Conservation (phyloP, 2,797 vertebrate genomes). For the Cichlasoma orientale region DNA sequence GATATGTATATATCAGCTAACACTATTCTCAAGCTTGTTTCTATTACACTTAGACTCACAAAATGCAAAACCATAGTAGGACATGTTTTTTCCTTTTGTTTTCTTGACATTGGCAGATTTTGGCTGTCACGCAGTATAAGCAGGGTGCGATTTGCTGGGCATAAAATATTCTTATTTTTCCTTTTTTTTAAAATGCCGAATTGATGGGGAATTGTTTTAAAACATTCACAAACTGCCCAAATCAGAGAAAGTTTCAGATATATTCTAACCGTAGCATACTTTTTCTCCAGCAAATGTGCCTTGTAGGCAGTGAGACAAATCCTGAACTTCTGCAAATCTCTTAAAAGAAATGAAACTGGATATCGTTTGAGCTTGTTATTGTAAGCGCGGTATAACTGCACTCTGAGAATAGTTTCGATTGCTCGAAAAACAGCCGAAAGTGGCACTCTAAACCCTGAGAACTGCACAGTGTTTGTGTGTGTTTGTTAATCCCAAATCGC, state of each 20-base stretch:
- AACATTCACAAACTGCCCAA: background rate
- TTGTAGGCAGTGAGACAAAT: background rate
- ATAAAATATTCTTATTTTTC: background rate
- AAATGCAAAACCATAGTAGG: conserved; percentile 12
- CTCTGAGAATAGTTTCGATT: background rate
- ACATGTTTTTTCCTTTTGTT: conserved; percentile 2
- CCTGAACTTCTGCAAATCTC: background rate
- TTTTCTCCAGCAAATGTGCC: background rate
- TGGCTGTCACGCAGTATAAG: conserved; percentile 26
- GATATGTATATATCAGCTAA: conserved; percentile 41
- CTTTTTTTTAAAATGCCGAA: fast-evolving
- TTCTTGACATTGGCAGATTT: conserved; percentile 26
- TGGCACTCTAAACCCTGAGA: background rate
- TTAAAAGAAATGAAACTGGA: background rate
- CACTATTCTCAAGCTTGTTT: conserved; percentile 57
- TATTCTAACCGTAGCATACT: background rate
- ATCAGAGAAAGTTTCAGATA: background rate
- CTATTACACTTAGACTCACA: conserved; percentile 8
- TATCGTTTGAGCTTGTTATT: background rate
- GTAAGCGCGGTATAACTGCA: background rate
- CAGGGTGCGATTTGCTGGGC: conserved; percentile 45
- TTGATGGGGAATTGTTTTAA: background rate
- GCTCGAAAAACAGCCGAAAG: background rate
- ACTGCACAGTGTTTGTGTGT: background rate
- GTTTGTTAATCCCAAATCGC: conserved; percentile 32